A percentile compares a stretch with the other conserved stretches of the same genome.
These are phyloP conservation scores for Pterobdella sp. DNA, from an alignment of 2,888 invertebrate species.

Conservation along the genomic window DNA sequence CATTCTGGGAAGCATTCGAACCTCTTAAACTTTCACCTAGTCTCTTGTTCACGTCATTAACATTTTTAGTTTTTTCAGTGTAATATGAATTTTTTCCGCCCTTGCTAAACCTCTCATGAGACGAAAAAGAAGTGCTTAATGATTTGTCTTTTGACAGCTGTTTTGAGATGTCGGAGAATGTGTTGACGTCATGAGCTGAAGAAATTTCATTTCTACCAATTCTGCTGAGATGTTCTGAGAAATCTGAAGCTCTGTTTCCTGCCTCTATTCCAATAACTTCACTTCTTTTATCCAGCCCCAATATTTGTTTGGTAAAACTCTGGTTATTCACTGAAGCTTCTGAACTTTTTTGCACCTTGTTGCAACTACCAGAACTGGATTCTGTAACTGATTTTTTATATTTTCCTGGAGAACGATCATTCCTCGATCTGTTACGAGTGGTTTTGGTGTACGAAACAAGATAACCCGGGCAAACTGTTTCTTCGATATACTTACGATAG, in stretches of 20 bases:
- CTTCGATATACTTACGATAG: constrained; percentile 20
- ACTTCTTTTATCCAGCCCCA: constrained; percentile 3
- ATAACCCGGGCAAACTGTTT: constrained; percentile 24
- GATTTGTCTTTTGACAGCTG: neutral
- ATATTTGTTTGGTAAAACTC: neutral
- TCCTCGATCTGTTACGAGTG: neutral
- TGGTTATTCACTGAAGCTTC: neutral
- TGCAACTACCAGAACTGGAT: neutral
- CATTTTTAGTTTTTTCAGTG: constrained; percentile 21
- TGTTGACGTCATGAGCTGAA: constrained; percentile 4
- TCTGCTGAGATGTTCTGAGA: no score
- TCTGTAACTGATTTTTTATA: neutral
- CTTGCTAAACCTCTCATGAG: neutral
- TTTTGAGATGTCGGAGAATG: constrained; percentile 18
- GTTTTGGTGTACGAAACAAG: constrained; percentile 23
- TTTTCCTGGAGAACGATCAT: constrained; percentile 7
- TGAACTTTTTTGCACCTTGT: constrained; percentile 10
- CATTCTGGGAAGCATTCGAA: neutral
- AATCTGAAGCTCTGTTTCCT: constrained; percentile 19
- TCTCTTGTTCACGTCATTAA: neutral
- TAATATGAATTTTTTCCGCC: neutral
- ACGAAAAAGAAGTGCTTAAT: neutral
- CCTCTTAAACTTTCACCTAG: neutral
- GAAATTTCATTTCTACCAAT: constrained; percentile 13
- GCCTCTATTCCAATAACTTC: constrained; percentile 17